Conservation (phyloP, 2,113 vertebrate species). For the Thunnus maccoyii region DNA sequence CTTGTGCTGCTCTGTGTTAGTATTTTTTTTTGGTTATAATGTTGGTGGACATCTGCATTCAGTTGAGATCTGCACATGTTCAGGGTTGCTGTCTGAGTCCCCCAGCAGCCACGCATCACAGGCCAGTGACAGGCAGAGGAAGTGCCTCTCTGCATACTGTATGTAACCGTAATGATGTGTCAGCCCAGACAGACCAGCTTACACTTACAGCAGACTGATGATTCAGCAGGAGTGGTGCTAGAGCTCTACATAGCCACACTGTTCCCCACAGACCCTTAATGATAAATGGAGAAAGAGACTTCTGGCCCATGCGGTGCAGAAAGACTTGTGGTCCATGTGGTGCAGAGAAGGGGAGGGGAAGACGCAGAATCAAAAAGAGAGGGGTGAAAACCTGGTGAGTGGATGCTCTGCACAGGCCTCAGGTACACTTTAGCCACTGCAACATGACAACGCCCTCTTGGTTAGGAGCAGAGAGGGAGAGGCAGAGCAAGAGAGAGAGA, state of each 20-base stretch:
- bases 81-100: constrained; percentile 1
- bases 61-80: neutral
- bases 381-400: constrained; percentile 34
- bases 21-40: constrained; percentile 3
- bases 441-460: constrained; percentile 48
- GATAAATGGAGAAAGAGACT: constrained; percentile 58
- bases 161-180: constrained; percentile 59
- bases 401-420: constrained; percentile 31
- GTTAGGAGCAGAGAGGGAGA: neutral
- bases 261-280: constrained; percentile 42
- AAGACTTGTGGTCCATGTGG: neutral
- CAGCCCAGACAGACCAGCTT: constrained; percentile 58
- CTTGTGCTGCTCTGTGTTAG: neutral
- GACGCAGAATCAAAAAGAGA: constrained; percentile 13
- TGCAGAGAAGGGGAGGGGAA: neutral
- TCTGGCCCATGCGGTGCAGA: neutral
- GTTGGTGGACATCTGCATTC: constrained; percentile 8
- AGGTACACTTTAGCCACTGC: constrained; percentile 48
- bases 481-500: constrained; percentile 7
- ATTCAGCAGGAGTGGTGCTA: constrained; percentile 73
- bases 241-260: constrained; percentile 38
- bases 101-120: constrained; percentile 3
- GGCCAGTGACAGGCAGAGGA: constrained; percentile 32
- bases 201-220: constrained; percentile 73
- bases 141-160: constrained; percentile 52